A percentile compares a stretch with the other conserved stretches of the same genome.
phyloP scores from a whole-genome alignment of 2,797 vertebrate species.

The Triplophysa yarkandensis region DNA sequence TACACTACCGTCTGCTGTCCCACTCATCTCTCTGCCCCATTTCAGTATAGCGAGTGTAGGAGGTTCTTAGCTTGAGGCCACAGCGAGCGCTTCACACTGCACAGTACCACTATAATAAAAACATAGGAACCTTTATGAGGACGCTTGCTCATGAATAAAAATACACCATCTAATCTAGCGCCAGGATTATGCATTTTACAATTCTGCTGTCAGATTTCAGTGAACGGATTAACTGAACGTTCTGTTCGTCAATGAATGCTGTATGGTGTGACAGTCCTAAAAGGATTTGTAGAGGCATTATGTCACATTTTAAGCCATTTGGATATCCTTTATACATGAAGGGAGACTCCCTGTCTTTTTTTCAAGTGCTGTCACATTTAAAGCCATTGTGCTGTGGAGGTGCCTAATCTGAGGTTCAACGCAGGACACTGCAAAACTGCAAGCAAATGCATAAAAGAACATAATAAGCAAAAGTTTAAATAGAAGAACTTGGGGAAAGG shows the following conservation, averaged over 20 bases:
- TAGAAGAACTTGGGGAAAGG: constrained; percentile 24
- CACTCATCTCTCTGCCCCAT: constrained; percentile 34
- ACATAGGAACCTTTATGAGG: constrained; percentile 56
- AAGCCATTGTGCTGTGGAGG: constrained; percentile 22
- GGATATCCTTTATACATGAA: constrained; percentile 36
- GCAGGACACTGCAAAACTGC: constrained; percentile 21
- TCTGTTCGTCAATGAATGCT: constrained; percentile 47
- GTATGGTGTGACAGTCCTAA: constrained; percentile 37
- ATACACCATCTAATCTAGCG: constrained; percentile 42
- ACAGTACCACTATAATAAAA: constrained; percentile 51
- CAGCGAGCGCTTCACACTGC: constrained; percentile 34
- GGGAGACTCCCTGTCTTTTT: constrained; percentile 38
- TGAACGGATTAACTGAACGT: constrained; percentile 40
- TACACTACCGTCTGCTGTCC: constrained; percentile 24
- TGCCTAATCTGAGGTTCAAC: constrained; percentile 29
- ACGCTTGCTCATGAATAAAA: constrained; percentile 49
- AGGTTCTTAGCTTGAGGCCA: constrained; percentile 33
- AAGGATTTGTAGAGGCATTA: constrained; percentile 44
- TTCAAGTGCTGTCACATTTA: constrained; percentile 19
- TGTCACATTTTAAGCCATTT: constrained; percentile 45
- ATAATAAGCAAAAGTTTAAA: constrained; percentile 39
- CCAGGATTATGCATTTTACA: constrained; percentile 49
- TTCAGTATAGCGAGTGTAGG: constrained; percentile 40
- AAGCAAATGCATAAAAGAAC: constrained; percentile 30
- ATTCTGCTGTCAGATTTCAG: constrained; percentile 39